Evolutionary conservation across 2,797 vertebrate genomes (phyloP), one percentile per base, ranked within the genome.

Genomic region (Fringilla coelebs): DNA sequence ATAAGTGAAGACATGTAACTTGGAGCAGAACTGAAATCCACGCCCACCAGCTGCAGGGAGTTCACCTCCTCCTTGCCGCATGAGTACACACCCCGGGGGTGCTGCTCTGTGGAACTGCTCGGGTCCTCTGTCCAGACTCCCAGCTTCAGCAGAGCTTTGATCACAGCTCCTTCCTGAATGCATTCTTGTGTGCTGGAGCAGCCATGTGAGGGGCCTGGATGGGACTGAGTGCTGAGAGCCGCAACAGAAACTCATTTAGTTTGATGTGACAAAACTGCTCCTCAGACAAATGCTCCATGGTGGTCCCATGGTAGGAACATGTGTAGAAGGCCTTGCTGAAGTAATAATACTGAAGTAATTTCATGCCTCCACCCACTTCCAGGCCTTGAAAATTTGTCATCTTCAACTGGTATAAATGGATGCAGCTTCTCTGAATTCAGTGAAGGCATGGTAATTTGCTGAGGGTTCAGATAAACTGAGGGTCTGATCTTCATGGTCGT

Each of bases 191-290:
- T 89, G 93, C 78, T 94, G 94, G 95, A 93, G 84, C 90, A 91
- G 81, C 73, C 85, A 28, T 4, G 49, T 29, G 73, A 93, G 95
- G 32, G 91, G 93, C 93, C 91, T 96, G 94, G 95, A 79, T 88
- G 75, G 57, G 40, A 68, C 71, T 57, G 76, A 93, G 93, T 38
- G 48, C 87, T 96, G 94, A 96, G 95, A 97, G 94, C 92, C 77
- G 40, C 94, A 93, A 95, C 58, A 92, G 93, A 94, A 94, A 96
- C 63, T 94, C 67, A 73, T 96, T 96, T 61, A 74, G 87, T 92
- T 90, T 91, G 96, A 94, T 95, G 89, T 79, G 80, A 84, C 92
- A 86, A 84, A 95, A 95, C 62, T 65, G 76, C 67, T 80, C 65
- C 79, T 95, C 94, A 74, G 76, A 93, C 79, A 92, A 94, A 89